phyloP scores from a whole-genome alignment of 2,797 vertebrate genomes.

The Petrocephalus sullivani region DNA sequence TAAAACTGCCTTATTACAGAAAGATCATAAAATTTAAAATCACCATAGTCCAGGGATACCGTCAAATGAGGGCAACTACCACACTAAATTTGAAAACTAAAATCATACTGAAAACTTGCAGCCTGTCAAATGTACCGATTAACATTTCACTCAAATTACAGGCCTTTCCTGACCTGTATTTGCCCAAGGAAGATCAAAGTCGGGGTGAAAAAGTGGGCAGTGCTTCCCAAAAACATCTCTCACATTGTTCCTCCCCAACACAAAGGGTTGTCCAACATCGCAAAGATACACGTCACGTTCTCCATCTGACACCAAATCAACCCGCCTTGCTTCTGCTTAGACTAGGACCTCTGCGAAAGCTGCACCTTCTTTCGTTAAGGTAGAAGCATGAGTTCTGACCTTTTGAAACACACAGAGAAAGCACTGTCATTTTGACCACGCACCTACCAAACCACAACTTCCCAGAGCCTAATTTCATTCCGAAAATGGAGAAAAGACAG shows the following conservation, averaged over 20 bases:
- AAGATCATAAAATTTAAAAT: neutral
- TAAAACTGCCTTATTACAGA: neutral
- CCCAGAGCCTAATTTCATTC: neutral
- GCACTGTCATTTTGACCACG: neutral
- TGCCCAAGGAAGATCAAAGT: neutral
- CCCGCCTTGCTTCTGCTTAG: conserved; percentile 13
- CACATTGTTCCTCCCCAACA: neutral
- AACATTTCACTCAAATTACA: neutral
- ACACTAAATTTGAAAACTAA: neutral
- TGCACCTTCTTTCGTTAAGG: conserved; percentile 41
- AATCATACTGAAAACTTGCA: neutral
- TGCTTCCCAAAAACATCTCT: neutral
- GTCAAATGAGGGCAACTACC: neutral
- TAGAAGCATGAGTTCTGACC: neutral
- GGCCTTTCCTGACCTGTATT: neutral
- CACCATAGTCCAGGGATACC: neutral
- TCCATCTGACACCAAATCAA: neutral
- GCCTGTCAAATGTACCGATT: neutral
- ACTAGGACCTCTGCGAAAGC: conserved; percentile 27
- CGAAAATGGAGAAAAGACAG: neutral
- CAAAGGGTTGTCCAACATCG: neutral
- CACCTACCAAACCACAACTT: neutral
- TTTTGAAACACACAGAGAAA: neutral
- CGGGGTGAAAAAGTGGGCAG: neutral
- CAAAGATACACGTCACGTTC: neutral